phyloP scores from a whole-genome alignment of 2,113 vertebrate genomes.

The Gracilinanus agilis region DNA sequence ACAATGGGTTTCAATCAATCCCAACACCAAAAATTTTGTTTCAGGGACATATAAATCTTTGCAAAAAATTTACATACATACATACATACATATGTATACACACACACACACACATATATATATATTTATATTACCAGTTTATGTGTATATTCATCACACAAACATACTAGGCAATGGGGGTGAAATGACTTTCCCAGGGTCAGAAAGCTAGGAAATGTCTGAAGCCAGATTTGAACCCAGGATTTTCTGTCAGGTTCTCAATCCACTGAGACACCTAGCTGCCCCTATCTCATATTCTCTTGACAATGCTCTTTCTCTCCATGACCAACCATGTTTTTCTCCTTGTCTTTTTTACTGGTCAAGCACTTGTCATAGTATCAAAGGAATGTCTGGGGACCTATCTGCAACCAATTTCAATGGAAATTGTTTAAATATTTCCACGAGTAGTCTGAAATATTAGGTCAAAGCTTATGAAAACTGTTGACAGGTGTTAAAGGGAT shows the following conservation, averaged over 20 bases:
- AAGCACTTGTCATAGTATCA: neutral
- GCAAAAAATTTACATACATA: neutral
- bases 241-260: too few species aligned
- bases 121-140: neutral
- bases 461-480: neutral
- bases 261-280: too few species aligned
- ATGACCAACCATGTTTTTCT: neutral
- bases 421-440: slow-evolving; percentile 7
- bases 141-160: neutral
- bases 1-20: neutral
- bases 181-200: too few species aligned
- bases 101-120: too few species aligned
- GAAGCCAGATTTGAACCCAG: too few species aligned
- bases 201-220: too few species aligned
- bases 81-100: too few species aligned
- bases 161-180: too few species aligned
- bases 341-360: neutral
- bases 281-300: neutral
- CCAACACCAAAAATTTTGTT: neutral
- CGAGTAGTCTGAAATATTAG: neutral
- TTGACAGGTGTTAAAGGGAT: neutral
- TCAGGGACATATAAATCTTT: neutral
- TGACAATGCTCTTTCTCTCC: neutral
- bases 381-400: neutral
- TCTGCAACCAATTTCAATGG: neutral